Base-by-base conservation (phyloP, 2,113 vertebrate genomes). In the Burhinus bistriatus region DNA sequence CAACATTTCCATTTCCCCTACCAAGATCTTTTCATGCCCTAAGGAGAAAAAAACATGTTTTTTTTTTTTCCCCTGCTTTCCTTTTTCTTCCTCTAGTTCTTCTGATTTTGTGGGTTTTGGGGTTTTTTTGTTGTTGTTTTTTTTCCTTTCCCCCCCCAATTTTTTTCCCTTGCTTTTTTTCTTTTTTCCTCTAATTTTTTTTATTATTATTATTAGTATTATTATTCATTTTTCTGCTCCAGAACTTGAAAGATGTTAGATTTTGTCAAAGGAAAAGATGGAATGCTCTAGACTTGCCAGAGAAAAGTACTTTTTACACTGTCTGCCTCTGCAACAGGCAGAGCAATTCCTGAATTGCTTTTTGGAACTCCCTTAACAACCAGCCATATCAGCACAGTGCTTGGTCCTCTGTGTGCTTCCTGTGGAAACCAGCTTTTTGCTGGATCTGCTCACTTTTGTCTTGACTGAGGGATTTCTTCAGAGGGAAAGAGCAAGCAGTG, bases 11-110 rank as follows among this genome's bases (percentile, higher is more conserved):
- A 11, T 72, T 81, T 66, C 14, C 11, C 7, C 1, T 77, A 14
- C 15, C 16, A 26, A 29, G 9, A 36, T 30, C 1, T 64, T 62
- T 51, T 91, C 59, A 51, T n/a, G 25, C 3, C 7, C 6, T 25
- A 49, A 44, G 25, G 13, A 75, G 9, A 47, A 68, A 69, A 85
- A 65, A 25, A 18, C 2, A 22, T 6, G 0, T 7, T 12, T 44
- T 26, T 51, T 36, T 12, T 22, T 68, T n/a, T 6, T 40, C 6
- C 8, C 6, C 8, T 8, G 2, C 23, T 75, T 51, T 45, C 3
- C 1, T 12, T 30, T 44, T 5, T 7, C 40, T 6, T 2, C 3
- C 34, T 17, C 17, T 6, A 15, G 1, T 68, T 75, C 7, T 65
- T 69, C 38, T 42, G 7, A n/a, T n/a, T n/a, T n/a, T n/a, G n/a